A percentile compares a stretch with the other conserved stretches of the same genome.
phyloP scores from a whole-genome alignment of 1,140 invertebrate genomes.

The Ctenoplectra terminalis region DNA sequence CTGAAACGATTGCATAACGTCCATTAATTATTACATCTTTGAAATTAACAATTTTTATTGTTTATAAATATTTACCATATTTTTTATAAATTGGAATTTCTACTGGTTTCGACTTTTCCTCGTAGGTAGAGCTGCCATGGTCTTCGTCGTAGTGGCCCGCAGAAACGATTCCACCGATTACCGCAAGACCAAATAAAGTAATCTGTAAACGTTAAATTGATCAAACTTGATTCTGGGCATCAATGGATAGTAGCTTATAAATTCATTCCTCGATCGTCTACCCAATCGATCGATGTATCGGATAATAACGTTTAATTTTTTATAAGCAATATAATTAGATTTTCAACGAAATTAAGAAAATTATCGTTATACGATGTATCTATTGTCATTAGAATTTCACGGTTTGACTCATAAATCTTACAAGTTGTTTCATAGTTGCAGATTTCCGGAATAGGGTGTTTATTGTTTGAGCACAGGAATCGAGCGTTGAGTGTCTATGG shows the following conservation, averaged over 20 bases:
- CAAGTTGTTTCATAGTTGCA: constrained; percentile 73
- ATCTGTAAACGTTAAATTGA: constrained; percentile 67
- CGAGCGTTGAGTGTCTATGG: constrained; percentile 64
- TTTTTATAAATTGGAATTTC: constrained; percentile 89
- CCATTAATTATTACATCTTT: not conserved
- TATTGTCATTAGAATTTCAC: not conserved
- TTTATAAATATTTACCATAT: constrained; percentile 78
- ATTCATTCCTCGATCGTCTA: rapidly evolving
- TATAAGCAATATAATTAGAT: not conserved
- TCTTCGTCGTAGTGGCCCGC: constrained; percentile 69
- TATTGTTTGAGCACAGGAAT: constrained; percentile 60
- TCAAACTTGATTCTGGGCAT: not conserved
- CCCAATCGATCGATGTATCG: not conserved
- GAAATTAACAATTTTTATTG: not conserved
- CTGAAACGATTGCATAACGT: constrained; percentile 73
- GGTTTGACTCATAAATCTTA: constrained; percentile 62
- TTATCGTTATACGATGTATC: not conserved
- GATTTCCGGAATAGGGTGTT: constrained; percentile 35
- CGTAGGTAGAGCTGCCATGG: constrained; percentile 73
- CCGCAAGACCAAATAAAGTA: constrained; percentile 59
- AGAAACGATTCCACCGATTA: constrained; percentile 51
- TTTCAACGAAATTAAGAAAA: not conserved
- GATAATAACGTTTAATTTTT: not conserved
- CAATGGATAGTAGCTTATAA: not conserved
- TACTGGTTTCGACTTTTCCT: constrained; percentile 85